Evolutionary conservation across 1,140 invertebrate species (phyloP).

Genomic region (Centruroides sculpturatus): DNA sequence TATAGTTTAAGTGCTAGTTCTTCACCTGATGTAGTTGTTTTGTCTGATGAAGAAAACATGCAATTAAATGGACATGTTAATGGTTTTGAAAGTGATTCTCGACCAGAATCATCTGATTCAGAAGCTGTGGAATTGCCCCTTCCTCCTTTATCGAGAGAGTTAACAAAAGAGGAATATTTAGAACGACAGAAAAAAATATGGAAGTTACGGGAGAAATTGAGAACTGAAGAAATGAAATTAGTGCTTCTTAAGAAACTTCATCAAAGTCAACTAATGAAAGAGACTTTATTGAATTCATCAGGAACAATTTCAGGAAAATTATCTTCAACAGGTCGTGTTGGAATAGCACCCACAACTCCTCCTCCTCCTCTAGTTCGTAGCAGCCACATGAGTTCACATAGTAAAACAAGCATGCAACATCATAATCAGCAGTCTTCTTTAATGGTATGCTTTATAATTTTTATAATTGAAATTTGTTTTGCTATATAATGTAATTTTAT

Average conservation of each 20-base stretch:
- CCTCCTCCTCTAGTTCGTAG: constrained; percentile 8
- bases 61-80: constrained; percentile 15
- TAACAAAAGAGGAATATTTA: constrained; percentile 1
- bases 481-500: too few relatives aligned
- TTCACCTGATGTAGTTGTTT: constrained; percentile 21
- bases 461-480: too few relatives aligned
- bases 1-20: constrained; percentile 2
- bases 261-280: constrained; percentile 59
- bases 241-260: constrained; percentile 83
- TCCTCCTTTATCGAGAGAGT: constrained; percentile 1
- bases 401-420: too few relatives aligned
- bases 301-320: too few relatives aligned
- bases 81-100: constrained; percentile 11
- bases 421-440: too few relatives aligned
- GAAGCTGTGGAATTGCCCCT: constrained; percentile 3
- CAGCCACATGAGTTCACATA: neutral
- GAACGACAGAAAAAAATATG: neutral
- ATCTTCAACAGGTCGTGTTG: constrained; percentile 5
- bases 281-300: too few relatives aligned
- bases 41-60: constrained; percentile 21
- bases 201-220: constrained; percentile 2
- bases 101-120: neutral
- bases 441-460: too few relatives aligned
- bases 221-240: constrained; percentile 63
- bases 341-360: neutral